Evolutionary conservation across 2,113 vertebrate genomes (phyloP).

Genomic region (Grallaria varia): DNA sequence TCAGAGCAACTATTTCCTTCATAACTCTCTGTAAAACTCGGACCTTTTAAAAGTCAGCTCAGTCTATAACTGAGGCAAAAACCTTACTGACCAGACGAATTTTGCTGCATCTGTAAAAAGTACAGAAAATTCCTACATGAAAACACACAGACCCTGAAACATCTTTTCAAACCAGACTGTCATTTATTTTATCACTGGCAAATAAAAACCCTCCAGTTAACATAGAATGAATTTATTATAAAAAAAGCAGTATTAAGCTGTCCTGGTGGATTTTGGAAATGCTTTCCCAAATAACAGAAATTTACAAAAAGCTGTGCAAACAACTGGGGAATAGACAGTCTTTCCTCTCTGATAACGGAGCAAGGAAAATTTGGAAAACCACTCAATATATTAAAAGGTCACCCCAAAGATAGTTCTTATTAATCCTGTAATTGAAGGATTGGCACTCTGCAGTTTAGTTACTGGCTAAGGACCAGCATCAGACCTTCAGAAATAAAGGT

Average conservation of each 20-base stretch:
- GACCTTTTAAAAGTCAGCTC: background rate
- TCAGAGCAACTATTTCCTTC: background rate
- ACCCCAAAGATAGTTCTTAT: background rate
- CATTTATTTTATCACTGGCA: background rate
- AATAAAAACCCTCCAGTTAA: background rate
- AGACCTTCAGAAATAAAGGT: background rate
- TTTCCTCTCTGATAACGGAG: background rate
- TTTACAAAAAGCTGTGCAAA: background rate
- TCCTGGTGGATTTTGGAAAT: background rate
- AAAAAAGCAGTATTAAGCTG: background rate
- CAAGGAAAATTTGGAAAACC: background rate
- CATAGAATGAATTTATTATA: background rate
- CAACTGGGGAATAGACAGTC: background rate
- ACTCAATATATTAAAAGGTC: background rate
- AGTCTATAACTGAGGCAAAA: background rate
- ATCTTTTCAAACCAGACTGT: background rate
- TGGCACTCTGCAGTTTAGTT: background rate
- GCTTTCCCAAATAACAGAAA: background rate
- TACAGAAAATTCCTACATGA: background rate
- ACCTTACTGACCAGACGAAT: background rate
- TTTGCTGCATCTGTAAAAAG: background rate
- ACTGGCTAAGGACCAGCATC: background rate
- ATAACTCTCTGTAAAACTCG: background rate
- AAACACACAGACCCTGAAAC: background rate
- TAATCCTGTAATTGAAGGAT: background rate